Conservation (phyloP, 2,888 invertebrate genomes). For the Caenorhabditis imperialis region DNA sequence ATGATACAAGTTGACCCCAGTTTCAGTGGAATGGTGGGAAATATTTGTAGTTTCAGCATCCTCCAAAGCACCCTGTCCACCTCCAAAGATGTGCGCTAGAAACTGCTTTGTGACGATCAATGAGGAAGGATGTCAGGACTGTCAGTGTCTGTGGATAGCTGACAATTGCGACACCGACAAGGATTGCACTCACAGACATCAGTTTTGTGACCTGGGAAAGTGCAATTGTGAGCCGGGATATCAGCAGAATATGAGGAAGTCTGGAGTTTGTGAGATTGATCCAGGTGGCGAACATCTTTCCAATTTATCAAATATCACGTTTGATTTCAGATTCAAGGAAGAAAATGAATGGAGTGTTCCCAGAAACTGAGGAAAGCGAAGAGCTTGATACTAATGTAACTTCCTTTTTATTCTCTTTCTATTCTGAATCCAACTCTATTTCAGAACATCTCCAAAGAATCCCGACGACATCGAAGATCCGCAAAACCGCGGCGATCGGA, state of each 20-base stretch:
- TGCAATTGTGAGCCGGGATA: constrained; percentile 72
- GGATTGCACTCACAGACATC: constrained; percentile 68
- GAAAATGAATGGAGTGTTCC: no score
- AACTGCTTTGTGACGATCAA: constrained; percentile 74
- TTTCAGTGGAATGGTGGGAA: not conserved
- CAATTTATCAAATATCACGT: no score
- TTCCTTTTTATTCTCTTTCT: not conserved
- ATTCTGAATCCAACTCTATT: constrained; percentile 3
- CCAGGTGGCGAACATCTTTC: not conserved
- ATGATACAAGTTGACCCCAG: constrained; percentile 8
- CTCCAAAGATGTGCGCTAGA: constrained; percentile 66
- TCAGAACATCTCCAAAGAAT: constrained; percentile 24
- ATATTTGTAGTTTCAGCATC: not conserved
- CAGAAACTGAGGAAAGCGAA: no score
- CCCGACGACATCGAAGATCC: no score
- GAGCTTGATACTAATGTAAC: not conserved
- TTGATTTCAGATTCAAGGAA: no score
- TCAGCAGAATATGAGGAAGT: constrained; percentile 63
- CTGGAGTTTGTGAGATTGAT: constrained; percentile 54
- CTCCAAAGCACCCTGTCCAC: constrained; percentile 46
- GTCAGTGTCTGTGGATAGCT: constrained; percentile 72
- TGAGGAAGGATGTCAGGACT: constrained; percentile 73
- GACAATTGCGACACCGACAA: constrained; percentile 66
- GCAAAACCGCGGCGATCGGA: constrained; percentile 67
- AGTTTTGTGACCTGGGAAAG: constrained; percentile 74